phyloP scores from a whole-genome alignment of 2,888 invertebrate genomes.

The Caenorhabditis afra region DNA sequence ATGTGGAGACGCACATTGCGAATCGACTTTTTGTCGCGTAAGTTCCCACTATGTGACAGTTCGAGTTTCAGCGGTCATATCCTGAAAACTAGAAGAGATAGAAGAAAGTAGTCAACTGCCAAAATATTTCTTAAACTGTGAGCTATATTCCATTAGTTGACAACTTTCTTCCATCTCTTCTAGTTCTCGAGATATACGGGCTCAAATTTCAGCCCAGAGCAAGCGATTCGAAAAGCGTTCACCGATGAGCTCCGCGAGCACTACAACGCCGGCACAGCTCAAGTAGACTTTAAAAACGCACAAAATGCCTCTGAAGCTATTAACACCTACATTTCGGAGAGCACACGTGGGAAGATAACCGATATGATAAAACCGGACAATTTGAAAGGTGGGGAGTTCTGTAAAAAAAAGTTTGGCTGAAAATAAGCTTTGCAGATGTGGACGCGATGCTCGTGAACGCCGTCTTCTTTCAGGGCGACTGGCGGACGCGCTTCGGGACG shows the following conservation, averaged over 20 bases:
- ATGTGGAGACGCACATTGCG: slow-evolving; percentile 43
- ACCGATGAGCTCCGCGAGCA: slow-evolving; percentile 23
- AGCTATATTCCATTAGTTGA: too few species aligned
- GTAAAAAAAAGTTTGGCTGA: too few species aligned
- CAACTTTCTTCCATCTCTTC: too few species aligned
- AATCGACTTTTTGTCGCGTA: slow-evolving; percentile 55
- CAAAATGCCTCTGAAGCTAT: slow-evolving; percentile 30
- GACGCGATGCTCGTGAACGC: slow-evolving; percentile 61
- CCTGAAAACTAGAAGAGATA: too few species aligned
- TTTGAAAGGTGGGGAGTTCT: slow-evolving; percentile 31
- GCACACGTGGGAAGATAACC: slow-evolving; percentile 30
- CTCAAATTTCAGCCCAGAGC: slow-evolving; percentile 39
- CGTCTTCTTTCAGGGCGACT: slow-evolving; percentile 59
- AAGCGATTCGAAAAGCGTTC: slow-evolving; percentile 43
- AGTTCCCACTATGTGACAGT: slow-evolving; percentile 1
- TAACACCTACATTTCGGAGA: slow-evolving; percentile 32
- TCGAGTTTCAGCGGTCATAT: not conserved
- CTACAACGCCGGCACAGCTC: slow-evolving; percentile 33
- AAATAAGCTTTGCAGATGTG: slow-evolving; percentile 33
- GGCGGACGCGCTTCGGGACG: slow-evolving; percentile 27
- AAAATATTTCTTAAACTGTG: too few species aligned
- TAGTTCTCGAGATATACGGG: too few species aligned
- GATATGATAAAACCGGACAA: slow-evolving; percentile 40
- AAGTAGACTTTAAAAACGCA: slow-evolving; percentile 36
- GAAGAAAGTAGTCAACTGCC: too few species aligned